These are phyloP conservation scores for Nomada ferruginata DNA, from an alignment of 2,888 invertebrate species.

Conservation along the genomic window DNA sequence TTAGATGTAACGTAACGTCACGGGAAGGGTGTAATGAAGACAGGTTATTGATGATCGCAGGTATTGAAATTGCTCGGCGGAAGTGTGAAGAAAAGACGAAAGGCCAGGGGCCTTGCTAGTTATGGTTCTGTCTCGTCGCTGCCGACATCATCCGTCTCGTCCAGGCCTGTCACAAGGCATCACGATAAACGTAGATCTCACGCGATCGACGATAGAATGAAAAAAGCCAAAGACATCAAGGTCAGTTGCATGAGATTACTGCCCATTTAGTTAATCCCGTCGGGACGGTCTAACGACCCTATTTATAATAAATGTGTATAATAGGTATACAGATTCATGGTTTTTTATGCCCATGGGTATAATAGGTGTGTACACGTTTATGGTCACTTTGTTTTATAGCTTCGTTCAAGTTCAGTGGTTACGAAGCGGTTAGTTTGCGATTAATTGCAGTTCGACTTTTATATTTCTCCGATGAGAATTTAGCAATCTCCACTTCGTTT, in stretches of 20 bases:
- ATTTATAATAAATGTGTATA: too few species aligned
- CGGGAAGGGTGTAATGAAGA: not conserved
- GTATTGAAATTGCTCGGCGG: constrained; percentile 87
- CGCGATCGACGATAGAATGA: constrained; percentile 88
- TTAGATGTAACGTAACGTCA: not conserved
- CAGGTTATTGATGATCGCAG: constrained; percentile 75
- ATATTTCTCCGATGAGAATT: too few species aligned
- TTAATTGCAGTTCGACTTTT: too few species aligned
- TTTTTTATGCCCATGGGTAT: too few species aligned
- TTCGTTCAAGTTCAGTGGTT: too few species aligned
- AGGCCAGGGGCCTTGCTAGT: constrained; percentile 82
- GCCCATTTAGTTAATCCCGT: too few species aligned
- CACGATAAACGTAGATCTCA: constrained; percentile 88
- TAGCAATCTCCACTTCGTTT: too few species aligned
- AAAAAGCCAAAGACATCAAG: constrained; percentile 90
- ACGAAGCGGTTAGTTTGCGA: too few species aligned
- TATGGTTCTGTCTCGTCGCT: constrained; percentile 94
- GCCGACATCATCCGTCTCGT: constrained; percentile 93
- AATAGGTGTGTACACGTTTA: too few species aligned
- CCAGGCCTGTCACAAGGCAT: constrained; percentile 87
- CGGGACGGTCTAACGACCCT: too few species aligned
- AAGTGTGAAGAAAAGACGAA: constrained; percentile 85
- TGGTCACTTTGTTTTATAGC: too few species aligned
- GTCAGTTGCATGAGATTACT: constrained; percentile 79
- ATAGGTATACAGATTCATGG: too few species aligned